Base-by-base conservation (phyloP, 1,140 invertebrate genomes). In the Maconellicoccus hirsutus region DNA sequence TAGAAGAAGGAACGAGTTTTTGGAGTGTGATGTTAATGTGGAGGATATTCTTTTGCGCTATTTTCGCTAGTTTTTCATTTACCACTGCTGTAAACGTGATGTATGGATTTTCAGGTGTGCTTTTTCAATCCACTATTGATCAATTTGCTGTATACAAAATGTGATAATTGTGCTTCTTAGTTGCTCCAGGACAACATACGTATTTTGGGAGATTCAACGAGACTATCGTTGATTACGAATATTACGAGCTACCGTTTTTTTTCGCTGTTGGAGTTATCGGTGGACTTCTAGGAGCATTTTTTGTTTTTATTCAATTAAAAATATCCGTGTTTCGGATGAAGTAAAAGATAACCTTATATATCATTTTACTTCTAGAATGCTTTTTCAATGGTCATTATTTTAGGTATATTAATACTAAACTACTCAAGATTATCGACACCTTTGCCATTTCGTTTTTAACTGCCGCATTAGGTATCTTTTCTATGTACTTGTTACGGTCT, bases 1-100 rank as follows among this genome's bases (percentile, higher is more conserved):
- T 99, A 70, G 97, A 99, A 82, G 97, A 99, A 84, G 97, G 97
- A 3, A 92, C 95, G 0, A 97, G 94, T 81, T 99, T 98, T 79
- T 99, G 96, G 90, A 99, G 99, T 78, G 96, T 98, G 80, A 86
- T 87, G 70, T 81, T 99, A 19, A 98, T 96, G 42, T 98, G 96
- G 95, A 87, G 94, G 78, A 98, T 96, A 73, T 96, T 99, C 79
- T 96, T 99, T 78, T 92, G 93, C 6, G 96, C 96, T 14, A 94
- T 98, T 79, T 87, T 98, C n/a, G 93, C 93, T 8, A 94, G 93
- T 0, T 98, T 98, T 77, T 96, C 93, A 0, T 80, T 99, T 0
- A 98, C 98, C 78, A 66, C 61, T 12, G 61, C 61, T 12, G 16
- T 52, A 19, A 52, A 52, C 42, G n/a, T 52, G 12, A 52, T 52